phyloP scores from a whole-genome alignment of 2,888 invertebrate species.

The Nasonovia ribisnigri region DNA sequence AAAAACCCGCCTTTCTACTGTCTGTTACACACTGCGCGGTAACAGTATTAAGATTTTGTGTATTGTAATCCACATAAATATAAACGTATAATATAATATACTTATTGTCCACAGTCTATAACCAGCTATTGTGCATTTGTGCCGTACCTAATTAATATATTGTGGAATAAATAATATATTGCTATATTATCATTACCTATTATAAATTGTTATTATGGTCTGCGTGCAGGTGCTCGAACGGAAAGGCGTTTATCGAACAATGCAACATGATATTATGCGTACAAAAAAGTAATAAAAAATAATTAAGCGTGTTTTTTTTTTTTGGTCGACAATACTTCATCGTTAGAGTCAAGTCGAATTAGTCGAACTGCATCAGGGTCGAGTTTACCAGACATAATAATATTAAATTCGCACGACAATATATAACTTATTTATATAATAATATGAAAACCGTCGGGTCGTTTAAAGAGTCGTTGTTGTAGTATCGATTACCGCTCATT shows the following conservation, averaged over 20 bases:
- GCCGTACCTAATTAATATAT: background rate
- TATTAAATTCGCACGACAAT: background rate
- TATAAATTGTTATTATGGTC: background rate
- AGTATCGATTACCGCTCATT: background rate
- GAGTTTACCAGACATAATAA: background rate
- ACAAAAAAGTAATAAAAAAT: constrained; percentile 7
- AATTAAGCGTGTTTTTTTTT: background rate
- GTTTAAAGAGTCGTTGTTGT: background rate
- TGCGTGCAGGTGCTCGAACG: background rate
- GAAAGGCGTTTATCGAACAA: background rate
- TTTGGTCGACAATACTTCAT: background rate
- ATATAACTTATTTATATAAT: background rate
- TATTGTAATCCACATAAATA: background rate
- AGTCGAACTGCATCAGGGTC: background rate
- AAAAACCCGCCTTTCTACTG: background rate
- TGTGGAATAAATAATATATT: background rate
- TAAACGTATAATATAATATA: background rate
- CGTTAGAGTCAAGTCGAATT: background rate
- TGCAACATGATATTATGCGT: background rate
- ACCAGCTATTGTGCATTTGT: background rate
- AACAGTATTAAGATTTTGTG: background rate
- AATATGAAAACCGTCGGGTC: background rate
- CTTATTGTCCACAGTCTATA: background rate
- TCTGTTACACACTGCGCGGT: background rate
- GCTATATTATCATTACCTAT: background rate